phyloP scores from a whole-genome alignment of 1,140 invertebrate genomes.

The Artemia franciscana region DNA sequence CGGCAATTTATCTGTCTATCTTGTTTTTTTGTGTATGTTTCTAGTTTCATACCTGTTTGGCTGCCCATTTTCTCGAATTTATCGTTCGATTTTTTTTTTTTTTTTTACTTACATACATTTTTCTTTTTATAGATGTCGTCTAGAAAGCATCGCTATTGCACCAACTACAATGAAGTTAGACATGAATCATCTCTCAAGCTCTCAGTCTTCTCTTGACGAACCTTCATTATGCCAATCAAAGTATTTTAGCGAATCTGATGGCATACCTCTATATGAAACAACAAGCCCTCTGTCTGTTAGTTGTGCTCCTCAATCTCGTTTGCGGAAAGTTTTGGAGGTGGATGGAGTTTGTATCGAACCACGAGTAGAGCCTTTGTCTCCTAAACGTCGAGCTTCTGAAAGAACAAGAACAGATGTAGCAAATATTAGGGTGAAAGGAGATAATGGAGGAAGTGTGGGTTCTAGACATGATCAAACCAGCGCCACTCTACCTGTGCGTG shows the following conservation, averaged over 20 bases:
- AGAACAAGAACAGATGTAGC: neutral
- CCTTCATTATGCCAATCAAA: too few species aligned
- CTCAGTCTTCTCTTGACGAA: neutral
- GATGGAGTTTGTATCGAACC: neutral
- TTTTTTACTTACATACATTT: too few species aligned
- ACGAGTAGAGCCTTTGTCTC: neutral
- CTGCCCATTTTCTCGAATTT: too few species aligned
- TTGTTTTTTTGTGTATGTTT: too few species aligned
- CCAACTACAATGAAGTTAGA: neutral
- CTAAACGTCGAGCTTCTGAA: neutral
- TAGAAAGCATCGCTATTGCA: neutral
- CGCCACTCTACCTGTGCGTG: neutral
- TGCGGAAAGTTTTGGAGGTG: neutral
- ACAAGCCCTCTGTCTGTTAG: neutral
- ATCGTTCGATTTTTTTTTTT: too few species aligned
- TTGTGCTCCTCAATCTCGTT: neutral
- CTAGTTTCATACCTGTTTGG: too few species aligned
- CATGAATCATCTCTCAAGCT: neutral
- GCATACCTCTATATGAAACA: neutral
- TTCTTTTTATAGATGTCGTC: neutral
- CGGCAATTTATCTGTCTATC: too few species aligned
- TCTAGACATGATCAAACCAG: neutral
- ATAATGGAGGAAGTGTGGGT: constrained; percentile 1
- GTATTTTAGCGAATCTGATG: neutral
- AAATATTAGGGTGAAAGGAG: neutral